phyloP scores from a whole-genome alignment of 2,113 vertebrate species.

The Lathamus discolor region DNA sequence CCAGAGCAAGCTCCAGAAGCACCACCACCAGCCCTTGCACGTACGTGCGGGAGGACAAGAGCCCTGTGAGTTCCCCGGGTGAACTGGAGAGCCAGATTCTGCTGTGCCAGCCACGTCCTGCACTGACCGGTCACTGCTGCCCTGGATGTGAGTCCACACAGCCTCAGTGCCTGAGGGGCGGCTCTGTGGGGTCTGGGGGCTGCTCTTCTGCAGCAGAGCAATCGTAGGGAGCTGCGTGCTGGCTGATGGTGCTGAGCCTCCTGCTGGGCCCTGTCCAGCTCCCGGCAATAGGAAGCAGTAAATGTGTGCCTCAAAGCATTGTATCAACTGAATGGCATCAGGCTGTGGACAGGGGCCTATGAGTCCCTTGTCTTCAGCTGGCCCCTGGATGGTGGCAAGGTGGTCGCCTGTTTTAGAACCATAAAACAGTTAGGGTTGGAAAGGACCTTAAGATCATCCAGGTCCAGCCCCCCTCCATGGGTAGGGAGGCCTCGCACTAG shows the following conservation, averaged over 20 bases:
- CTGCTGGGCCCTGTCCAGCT: fast-evolving
- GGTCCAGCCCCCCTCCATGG: not conserved
- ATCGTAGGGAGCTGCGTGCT: not conserved
- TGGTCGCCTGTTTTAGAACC: not conserved
- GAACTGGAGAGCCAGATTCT: not conserved
- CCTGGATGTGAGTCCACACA: not conserved
- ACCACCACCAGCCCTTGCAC: fast-evolving
- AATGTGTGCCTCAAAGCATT: not conserved
- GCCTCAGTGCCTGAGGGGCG: not conserved
- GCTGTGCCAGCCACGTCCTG: not conserved
- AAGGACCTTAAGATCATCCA: not conserved
- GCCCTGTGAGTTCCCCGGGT: not conserved
- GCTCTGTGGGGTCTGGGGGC: not conserved
- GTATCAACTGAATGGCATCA: not conserved
- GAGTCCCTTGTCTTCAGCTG: not conserved
- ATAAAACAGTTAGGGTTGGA: not conserved
- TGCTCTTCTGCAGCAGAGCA: not conserved
- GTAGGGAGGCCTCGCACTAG: not conserved
- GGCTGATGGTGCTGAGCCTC: not conserved
- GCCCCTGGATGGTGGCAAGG: not conserved
- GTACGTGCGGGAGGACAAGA: not conserved
- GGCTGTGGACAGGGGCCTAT: fast-evolving
- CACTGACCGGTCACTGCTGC: not conserved
- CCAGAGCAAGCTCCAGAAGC: not conserved
- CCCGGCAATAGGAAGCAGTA: not conserved